Evolutionary conservation across 1,140 invertebrate species (phyloP).

Genomic region (Coenobita brevimanus): DNA sequence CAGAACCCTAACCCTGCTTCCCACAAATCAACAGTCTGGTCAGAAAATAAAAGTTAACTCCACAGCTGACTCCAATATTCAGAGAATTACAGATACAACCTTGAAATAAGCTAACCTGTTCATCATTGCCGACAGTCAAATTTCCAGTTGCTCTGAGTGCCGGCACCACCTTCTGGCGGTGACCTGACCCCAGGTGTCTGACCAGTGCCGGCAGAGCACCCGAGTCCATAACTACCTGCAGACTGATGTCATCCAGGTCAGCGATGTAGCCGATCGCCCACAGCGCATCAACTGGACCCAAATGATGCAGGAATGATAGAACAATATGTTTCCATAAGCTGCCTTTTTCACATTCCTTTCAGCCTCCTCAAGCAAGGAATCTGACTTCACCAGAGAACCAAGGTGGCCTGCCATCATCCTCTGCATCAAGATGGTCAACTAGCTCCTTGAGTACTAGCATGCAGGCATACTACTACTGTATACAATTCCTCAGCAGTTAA

Average conservation of each 20-base stretch:
- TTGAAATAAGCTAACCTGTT: conserved; percentile 78
- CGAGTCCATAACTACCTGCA: conserved; percentile 85
- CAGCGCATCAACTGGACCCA: conserved; percentile 86
- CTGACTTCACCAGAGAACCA: too few species aligned
- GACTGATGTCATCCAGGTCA: conserved; percentile 94
- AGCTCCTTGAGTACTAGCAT: too few species aligned
- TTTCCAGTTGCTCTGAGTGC: conserved; percentile 97
- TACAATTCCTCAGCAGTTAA: too few species aligned
- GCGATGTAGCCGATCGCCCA: conserved; percentile 98
- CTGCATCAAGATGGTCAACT: too few species aligned
- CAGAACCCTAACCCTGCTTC: too few species aligned
- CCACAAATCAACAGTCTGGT: too few species aligned
- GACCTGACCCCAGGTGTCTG: conserved; percentile 81
- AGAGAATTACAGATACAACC: background rate
- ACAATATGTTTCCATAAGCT: too few species aligned
- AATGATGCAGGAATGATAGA: conserved; percentile 75
- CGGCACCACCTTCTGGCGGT: conserved; percentile 87
- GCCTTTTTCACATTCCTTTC: too few species aligned
- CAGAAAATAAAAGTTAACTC: too few species aligned
- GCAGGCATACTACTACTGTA: too few species aligned
- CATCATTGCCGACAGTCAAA: conserved; percentile 98
- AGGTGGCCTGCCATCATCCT: too few species aligned
- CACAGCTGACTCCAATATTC: background rate
- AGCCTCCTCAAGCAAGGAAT: too few species aligned
- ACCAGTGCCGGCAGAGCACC: conserved; percentile 86